A percentile compares a stretch with the other conserved stretches of the same genome.
Evolutionary conservation across 1,140 invertebrate species (phyloP).

Genomic region (Paraescarpia echinospica): DNA sequence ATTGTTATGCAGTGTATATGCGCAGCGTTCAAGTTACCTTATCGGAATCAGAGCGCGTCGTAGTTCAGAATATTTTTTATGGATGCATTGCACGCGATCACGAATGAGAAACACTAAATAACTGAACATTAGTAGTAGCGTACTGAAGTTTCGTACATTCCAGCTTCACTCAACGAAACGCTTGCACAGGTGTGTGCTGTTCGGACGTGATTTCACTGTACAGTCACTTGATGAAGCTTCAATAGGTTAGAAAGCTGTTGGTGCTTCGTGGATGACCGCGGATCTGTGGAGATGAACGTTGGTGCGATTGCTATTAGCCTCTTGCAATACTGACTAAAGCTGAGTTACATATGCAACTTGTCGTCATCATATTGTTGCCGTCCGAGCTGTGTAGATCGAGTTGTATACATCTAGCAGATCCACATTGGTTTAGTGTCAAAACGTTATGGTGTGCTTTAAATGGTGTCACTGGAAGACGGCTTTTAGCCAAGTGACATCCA

Average conservation of each 20-base stretch:
- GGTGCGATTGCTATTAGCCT: background rate
- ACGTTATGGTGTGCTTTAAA: too few species aligned
- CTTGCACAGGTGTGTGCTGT: background rate
- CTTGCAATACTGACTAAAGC: conserved; percentile 4
- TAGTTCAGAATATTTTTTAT: background rate
- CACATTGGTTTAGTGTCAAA: background rate
- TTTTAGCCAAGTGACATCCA: too few species aligned
- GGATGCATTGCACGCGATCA: background rate
- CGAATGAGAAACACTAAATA: background rate
- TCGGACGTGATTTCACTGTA: background rate
- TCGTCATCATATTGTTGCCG: background rate
- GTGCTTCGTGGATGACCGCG: background rate
- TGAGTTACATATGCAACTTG: background rate
- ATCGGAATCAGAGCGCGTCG: background rate
- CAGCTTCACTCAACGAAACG: background rate
- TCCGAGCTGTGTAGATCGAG: background rate
- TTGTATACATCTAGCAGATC: background rate
- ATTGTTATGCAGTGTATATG: background rate
- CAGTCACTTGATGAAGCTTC: background rate
- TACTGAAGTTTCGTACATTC: background rate
- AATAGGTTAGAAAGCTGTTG: background rate
- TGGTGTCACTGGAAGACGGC: too few species aligned
- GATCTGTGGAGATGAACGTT: background rate
- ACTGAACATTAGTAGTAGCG: background rate
- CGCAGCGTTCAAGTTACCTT: background rate